phyloP scores from a whole-genome alignment of 2,113 vertebrate genomes.

The Bostrychus sinensis region DNA sequence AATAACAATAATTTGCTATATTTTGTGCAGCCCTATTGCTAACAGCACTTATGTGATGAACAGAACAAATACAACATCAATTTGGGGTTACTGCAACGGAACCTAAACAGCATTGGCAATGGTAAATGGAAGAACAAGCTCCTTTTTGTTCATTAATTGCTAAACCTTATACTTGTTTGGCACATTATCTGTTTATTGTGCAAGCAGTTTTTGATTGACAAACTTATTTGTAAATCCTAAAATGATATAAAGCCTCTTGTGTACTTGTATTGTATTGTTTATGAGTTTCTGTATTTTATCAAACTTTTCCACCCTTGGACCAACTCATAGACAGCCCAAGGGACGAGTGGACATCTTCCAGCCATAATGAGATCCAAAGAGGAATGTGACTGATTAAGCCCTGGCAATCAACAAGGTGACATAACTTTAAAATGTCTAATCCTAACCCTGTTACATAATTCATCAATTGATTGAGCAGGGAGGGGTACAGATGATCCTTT shows the following conservation, averaged over 20 bases:
- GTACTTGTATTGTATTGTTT: conserved; percentile 8
- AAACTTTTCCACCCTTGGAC: conserved; percentile 36
- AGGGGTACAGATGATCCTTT: conserved; percentile 3
- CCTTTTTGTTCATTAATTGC: not conserved
- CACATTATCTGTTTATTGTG: not conserved
- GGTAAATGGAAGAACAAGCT: too few relatives aligned
- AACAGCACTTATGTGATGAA: too few relatives aligned
- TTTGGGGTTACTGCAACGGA: too few relatives aligned
- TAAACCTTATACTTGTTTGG: too few relatives aligned
- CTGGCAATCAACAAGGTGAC: conserved; percentile 23
- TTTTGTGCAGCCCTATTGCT: too few relatives aligned
- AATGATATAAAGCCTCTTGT: too few relatives aligned
- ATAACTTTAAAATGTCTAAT: conserved; percentile 3
- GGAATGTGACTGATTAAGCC: conserved; percentile 53
- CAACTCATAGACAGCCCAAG: conserved; percentile 45
- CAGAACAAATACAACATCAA: too few relatives aligned
- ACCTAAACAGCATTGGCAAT: too few relatives aligned
- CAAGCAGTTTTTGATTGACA: too few relatives aligned
- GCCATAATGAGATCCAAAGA: conserved; percentile 55
- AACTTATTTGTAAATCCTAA: too few relatives aligned
- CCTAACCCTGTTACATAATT: conserved; percentile 7
- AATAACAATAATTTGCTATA: too few relatives aligned
- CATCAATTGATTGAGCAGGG: not conserved
- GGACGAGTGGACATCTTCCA: conserved; percentile 72
- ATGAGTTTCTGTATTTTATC: not conserved